Percentiles rank a stretch among this genome's conserved stretches.
These are phyloP conservation scores for Mesodorylaimus sp. DNA, from an alignment of 2,888 invertebrate genomes.

Conservation along the genomic window DNA sequence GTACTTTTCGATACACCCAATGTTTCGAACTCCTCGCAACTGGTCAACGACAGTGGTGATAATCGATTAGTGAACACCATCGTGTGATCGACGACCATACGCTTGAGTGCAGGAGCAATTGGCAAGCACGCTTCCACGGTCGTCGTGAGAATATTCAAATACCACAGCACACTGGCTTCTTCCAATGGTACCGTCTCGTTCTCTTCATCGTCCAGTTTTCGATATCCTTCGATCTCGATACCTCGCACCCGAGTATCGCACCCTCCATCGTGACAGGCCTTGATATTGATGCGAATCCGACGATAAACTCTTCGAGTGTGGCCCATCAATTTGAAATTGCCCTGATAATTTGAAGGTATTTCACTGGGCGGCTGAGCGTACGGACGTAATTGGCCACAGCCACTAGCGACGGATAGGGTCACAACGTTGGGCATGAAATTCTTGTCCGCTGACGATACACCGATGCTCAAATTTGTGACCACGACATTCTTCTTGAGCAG, in stretches of 20 bases:
- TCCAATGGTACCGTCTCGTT: neutral
- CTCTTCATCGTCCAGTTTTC: no score
- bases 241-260: neutral
- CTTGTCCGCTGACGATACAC: neutral
- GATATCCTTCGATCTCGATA: neutral
- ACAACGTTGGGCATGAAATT: neutral
- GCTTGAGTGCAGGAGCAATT: neutral
- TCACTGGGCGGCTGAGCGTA: neutral
- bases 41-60: neutral
- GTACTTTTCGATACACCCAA: no score
- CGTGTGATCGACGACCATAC: no score
- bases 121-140: neutral
- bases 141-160: neutral
- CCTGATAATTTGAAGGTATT: neutral
- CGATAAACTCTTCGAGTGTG: neutral
- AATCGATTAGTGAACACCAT: neutral
- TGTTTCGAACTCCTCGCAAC: no score
- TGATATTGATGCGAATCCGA: neutral
- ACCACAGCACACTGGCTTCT: neutral
- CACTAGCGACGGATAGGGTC: neutral
- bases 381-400: neutral
- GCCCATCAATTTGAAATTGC: neutral
- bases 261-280: neutral
- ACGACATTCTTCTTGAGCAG: neutral
- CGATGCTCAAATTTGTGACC: neutral